Conservation (phyloP, 2,113 vertebrate genomes). For the Cavia porcellus region DNA sequence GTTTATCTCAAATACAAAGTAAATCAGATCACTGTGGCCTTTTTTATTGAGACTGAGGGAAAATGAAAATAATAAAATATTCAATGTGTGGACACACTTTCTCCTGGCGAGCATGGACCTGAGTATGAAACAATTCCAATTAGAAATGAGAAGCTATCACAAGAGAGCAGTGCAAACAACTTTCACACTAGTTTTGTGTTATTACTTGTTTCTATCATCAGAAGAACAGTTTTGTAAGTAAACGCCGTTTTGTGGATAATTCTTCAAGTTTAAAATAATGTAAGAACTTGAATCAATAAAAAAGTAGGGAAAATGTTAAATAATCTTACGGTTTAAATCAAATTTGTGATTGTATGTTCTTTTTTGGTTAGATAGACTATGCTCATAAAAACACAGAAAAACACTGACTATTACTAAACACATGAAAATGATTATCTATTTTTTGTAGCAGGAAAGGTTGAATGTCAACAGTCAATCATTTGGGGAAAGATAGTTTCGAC, state of each 20-base stretch:
- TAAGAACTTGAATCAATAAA: slow-evolving; percentile 10
- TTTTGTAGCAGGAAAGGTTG: slow-evolving; percentile 1
- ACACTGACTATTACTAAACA: slow-evolving; percentile 45
- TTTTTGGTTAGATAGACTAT: slow-evolving; percentile 21
- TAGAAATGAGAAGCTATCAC: neutral
- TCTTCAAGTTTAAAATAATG: neutral
- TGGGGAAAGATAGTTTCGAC: slow-evolving; percentile 36
- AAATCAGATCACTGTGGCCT: neutral
- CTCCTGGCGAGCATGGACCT: neutral
- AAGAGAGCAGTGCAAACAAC: neutral
- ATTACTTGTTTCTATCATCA: neutral
- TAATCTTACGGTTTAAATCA: neutral
- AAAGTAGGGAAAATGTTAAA: neutral
- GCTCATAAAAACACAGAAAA: slow-evolving; percentile 22
- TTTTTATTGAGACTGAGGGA: neutral
- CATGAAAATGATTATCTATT: slow-evolving; percentile 62
- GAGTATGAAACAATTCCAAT: neutral
- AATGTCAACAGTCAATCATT: neutral
- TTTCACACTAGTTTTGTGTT: neutral
- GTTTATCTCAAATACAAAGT: neutral
- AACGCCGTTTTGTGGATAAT: neutral
- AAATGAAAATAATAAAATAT: neutral
- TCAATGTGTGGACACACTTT: neutral
- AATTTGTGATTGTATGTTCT: neutral
- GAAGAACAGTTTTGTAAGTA: neutral